phyloP scores from a whole-genome alignment of 2,113 vertebrate genomes.

The Oryzias javanicus region DNA sequence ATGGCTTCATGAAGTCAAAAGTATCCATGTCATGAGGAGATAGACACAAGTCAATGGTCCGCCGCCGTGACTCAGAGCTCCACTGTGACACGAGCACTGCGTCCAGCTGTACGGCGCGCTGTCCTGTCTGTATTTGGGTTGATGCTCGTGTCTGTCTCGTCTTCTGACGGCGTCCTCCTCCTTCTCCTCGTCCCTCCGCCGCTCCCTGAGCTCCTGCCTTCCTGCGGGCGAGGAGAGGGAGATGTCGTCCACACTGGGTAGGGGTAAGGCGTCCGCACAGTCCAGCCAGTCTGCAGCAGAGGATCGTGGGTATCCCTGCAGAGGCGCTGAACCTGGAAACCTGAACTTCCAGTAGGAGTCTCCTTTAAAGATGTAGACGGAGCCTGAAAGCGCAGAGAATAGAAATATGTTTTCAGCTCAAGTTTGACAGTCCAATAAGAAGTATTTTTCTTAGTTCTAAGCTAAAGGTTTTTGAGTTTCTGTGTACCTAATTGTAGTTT shows the following conservation, averaged over 20 bases:
- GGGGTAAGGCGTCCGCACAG: slow-evolving; percentile 54
- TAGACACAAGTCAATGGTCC: background rate
- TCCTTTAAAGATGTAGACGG: slow-evolving; percentile 71
- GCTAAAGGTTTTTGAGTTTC: too few relatives aligned
- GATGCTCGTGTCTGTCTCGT: background rate
- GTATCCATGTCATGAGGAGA: slow-evolving; percentile 11
- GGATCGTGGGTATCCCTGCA: slow-evolving; percentile 69
- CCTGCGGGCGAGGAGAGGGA: slow-evolving; percentile 41
- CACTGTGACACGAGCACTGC: slow-evolving; percentile 41
- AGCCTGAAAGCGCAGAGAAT: slow-evolving; percentile 47
- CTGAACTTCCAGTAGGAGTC: slow-evolving; percentile 74
- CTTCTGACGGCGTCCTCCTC: slow-evolving; percentile 12
- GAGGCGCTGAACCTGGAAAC: slow-evolving; percentile 52
- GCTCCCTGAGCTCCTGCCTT: slow-evolving; percentile 50
- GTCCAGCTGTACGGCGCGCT: slow-evolving; percentile 31
- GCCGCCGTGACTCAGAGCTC: background rate
- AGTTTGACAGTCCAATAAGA: too few relatives aligned
- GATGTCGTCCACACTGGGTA: slow-evolving; percentile 12
- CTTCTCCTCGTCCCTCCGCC: slow-evolving; percentile 16
- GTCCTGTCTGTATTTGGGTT: slow-evolving; percentile 13
- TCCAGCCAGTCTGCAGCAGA: slow-evolving; percentile 74
- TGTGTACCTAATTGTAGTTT: too few relatives aligned
- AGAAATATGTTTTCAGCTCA: too few relatives aligned
- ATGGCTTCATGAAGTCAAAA: background rate
- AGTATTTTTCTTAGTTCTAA: too few relatives aligned